phyloP scores from a whole-genome alignment of 35 echinoderm and acorn worm genomes.

The Hemicentrotus pulcherrimus region DNA sequence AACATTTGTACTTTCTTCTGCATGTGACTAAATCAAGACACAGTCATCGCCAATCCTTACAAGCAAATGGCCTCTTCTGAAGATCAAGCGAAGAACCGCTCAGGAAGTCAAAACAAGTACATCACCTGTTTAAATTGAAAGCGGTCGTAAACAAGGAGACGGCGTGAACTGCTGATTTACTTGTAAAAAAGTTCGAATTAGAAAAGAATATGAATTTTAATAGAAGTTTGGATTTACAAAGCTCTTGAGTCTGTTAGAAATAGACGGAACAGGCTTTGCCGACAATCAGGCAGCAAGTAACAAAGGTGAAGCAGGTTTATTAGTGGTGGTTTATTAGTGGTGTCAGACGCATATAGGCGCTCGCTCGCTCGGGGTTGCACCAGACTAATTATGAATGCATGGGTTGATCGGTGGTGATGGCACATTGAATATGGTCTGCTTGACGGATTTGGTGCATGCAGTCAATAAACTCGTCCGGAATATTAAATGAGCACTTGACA shows the following conservation, averaged over 20 bases:
- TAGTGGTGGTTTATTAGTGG: too few species aligned
- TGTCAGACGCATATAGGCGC: not conserved
- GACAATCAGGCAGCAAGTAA: not conserved
- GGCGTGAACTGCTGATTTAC: not conserved
- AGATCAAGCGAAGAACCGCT: not conserved
- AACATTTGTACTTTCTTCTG: not conserved
- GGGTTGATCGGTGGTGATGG: too few species aligned
- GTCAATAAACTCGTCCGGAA: too few species aligned
- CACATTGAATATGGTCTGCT: too few species aligned
- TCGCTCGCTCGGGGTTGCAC: too few species aligned
- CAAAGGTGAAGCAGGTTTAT: not conserved
- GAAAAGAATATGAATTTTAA: too few species aligned
- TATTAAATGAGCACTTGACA: not conserved
- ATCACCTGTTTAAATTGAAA: not conserved
- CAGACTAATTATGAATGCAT: too few species aligned
- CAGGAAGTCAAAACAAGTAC: not conserved
- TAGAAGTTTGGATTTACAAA: not conserved
- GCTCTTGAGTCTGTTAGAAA: not conserved
- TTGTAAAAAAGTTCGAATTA: not conserved
- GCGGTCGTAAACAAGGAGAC: not conserved
- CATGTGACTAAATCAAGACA: not conserved
- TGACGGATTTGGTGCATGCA: too few species aligned
- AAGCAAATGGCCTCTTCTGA: not conserved
- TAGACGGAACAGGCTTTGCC: not conserved
- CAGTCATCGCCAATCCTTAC: not conserved